A percentile compares a stretch with the other conserved stretches of the same genome.
Evolutionary conservation across 2,113 vertebrate species (phyloP).

Genomic region (Erinaceus europaeus): DNA sequence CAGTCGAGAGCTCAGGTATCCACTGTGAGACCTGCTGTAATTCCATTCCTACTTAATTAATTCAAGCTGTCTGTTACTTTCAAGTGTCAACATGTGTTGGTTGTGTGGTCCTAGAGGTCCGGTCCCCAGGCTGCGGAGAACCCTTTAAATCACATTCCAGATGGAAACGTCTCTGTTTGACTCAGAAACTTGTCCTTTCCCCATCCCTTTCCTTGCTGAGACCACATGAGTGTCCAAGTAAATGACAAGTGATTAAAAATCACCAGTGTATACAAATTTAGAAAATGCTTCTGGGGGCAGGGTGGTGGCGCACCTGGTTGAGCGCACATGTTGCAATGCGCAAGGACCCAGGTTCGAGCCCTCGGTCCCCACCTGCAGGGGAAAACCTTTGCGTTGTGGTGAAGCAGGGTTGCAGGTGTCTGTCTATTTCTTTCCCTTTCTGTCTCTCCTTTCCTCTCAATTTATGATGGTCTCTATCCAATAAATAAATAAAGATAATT

Average conservation of each 20-base stretch:
- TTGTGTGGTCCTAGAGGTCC: background rate
- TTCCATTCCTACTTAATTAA: conserved; percentile 30
- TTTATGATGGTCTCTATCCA: too few species aligned
- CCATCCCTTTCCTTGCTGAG: background rate
- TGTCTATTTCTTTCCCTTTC: too few species aligned
- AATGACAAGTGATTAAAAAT: background rate
- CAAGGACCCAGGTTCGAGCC: too few species aligned
- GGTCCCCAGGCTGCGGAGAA: background rate
- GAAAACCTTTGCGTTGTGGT: too few species aligned
- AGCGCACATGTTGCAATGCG: too few species aligned
- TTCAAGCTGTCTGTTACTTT: conserved; percentile 36
- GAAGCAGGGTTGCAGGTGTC: too few species aligned
- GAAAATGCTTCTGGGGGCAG: too few species aligned
- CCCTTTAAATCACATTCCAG: background rate
- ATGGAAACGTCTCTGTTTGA: background rate
- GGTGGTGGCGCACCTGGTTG: too few species aligned
- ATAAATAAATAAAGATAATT: too few species aligned
- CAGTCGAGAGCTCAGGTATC: conserved; percentile 29
- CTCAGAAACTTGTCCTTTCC: background rate
- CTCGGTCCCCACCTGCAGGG: too few species aligned
- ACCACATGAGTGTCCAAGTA: background rate
- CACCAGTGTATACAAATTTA: too few species aligned
- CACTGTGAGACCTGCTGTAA: background rate
- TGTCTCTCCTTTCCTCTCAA: too few species aligned
- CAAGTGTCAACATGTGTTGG: background rate